Evolutionary conservation across 2,113 vertebrate species (phyloP).

Genomic region (Pandion haliaetus): DNA sequence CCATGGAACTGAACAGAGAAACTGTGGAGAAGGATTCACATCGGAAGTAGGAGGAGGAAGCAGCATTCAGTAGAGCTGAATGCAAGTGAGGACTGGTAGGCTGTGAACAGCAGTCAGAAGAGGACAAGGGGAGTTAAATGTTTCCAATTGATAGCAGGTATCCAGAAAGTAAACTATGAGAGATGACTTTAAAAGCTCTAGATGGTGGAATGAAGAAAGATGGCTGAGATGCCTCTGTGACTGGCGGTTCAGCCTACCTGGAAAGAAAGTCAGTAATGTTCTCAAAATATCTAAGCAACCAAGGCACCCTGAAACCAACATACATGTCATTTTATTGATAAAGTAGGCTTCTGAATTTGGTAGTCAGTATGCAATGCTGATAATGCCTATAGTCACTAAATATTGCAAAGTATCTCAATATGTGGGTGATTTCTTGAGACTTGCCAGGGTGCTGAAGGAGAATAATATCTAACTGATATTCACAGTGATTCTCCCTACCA

Average conservation of each 20-base stretch:
- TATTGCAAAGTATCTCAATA: not conserved
- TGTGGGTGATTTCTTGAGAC: not conserved
- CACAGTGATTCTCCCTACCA: not conserved
- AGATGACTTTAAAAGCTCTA: not conserved
- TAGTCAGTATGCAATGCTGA: not conserved
- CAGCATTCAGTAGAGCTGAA: not conserved
- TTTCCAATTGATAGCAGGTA: not conserved
- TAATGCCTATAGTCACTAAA: not conserved
- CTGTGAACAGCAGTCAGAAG: not conserved
- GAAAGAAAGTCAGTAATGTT: not conserved
- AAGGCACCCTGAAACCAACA: not conserved
- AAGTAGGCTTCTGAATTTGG: not conserved
- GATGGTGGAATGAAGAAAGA: not conserved
- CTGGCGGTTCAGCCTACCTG: not conserved
- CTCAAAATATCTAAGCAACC: not conserved
- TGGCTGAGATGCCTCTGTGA: not conserved
- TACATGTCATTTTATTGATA: not conserved
- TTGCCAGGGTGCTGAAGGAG: not conserved
- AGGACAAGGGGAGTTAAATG: not conserved
- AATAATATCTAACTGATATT: not conserved
- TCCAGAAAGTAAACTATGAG: not conserved
- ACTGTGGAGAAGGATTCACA: not conserved
- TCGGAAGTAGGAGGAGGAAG: not conserved
- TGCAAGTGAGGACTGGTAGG: not conserved
- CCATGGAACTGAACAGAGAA: not conserved